Evolutionary conservation across 30 jellyfish, hydroid and myxozoan genomes (phyloP).

Genomic region (Cassiopea andromeda): DNA sequence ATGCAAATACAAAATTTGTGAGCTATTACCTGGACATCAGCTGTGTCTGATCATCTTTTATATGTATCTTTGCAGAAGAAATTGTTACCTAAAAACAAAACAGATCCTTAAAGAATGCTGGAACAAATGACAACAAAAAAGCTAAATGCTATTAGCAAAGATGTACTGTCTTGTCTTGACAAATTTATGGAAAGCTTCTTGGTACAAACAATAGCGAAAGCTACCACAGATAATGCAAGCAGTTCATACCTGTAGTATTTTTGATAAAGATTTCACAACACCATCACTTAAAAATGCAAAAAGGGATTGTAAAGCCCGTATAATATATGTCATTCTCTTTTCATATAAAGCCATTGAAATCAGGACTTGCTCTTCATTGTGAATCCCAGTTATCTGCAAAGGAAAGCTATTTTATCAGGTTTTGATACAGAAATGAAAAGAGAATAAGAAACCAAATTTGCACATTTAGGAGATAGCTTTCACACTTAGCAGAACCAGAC

Average conservation of each 20-base stretch:
- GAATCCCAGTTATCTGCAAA: conserved; percentile 71
- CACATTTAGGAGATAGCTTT: no score
- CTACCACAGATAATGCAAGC: not conserved
- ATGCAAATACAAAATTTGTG: not conserved
- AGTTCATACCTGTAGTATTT: conserved; percentile 16
- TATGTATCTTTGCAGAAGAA: not conserved
- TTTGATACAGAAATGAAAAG: no score
- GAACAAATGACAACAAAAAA: not conserved
- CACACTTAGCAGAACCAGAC: no score
- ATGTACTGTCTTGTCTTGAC: not conserved
- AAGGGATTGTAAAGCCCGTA: conserved; percentile 31
- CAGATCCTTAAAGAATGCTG: not conserved
- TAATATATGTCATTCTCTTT: conserved; percentile 35
- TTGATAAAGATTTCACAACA: not conserved
- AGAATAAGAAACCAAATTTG: no score
- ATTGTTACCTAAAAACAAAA: not conserved
- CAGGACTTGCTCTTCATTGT: conserved; percentile 65
- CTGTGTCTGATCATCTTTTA: not conserved
- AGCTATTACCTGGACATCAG: not conserved
- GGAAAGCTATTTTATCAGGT: not conserved
- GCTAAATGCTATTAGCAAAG: not conserved
- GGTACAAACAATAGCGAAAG: not conserved
- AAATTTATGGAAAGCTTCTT: not conserved
- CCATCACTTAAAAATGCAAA: not conserved
- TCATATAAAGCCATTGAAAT: conserved; percentile 42